These are phyloP conservation scores for Pseudobourletiella spinata DNA, from an alignment of 1,140 invertebrate species.

Conservation along the genomic window DNA sequence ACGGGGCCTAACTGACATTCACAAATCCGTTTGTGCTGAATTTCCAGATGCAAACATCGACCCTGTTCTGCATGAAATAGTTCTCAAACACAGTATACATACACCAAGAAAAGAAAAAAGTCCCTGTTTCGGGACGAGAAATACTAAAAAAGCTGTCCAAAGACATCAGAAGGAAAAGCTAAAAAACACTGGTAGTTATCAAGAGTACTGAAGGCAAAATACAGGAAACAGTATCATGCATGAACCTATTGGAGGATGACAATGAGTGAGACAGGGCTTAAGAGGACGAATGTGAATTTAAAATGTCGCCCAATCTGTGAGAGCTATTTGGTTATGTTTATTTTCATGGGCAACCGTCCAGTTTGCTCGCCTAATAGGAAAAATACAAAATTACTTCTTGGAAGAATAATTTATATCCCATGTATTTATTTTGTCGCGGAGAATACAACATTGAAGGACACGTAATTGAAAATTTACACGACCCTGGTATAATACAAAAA, in stretches of 20 bases:
- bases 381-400: too few relatives aligned
- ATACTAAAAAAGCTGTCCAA: constrained; percentile 41
- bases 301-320: constrained; percentile 24
- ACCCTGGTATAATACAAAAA: too few relatives aligned
- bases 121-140: constrained; percentile 38
- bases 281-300: constrained; percentile 20
- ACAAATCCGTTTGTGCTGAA: constrained; percentile 43
- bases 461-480: too few relatives aligned
- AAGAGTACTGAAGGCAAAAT: constrained; percentile 35
- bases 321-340: constrained; percentile 31
- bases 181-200: constrained; percentile 39
- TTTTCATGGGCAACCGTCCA: constrained; percentile 8
- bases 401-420: too few relatives aligned
- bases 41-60: constrained; percentile 40
- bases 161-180: constrained; percentile 29
- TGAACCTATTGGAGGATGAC: constrained; percentile 39
- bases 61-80: constrained; percentile 39
- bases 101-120: constrained; percentile 37
- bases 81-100: constrained; percentile 43
- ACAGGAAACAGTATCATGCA: constrained; percentile 28
- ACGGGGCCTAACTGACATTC: too few relatives aligned
- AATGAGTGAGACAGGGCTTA: constrained; percentile 35
- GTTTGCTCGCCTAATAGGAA: constrained; percentile 14
- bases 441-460: too few relatives aligned
- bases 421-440: too few relatives aligned